Percentiles rank a stretch among this genome's conserved stretches.
phyloP scores from a whole-genome alignment of 2,888 invertebrate genomes.

The Hydrotaea diabolus region DNA sequence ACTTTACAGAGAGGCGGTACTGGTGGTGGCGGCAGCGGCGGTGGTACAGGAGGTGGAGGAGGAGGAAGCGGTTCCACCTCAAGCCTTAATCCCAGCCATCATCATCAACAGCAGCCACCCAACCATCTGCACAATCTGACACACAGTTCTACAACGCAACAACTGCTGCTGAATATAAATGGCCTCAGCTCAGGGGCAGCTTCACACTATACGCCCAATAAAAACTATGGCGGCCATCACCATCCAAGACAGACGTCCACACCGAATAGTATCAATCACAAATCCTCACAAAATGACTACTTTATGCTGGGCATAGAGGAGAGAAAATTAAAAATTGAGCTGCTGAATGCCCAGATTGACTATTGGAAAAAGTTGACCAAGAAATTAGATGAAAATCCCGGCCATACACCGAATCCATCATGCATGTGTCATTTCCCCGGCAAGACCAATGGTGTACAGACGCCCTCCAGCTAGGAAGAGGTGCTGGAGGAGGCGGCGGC shows the following conservation, averaged over 20 bases:
- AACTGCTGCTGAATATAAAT: conserved; percentile 61
- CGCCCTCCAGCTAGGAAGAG: conserved; percentile 78
- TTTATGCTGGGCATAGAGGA: conserved; percentile 79
- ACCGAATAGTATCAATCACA: conserved; percentile 52
- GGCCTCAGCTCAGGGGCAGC: conserved; percentile 30
- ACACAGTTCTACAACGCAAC: conserved; percentile 61
- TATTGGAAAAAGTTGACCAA: conserved; percentile 80
- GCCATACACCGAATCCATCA: conserved; percentile 76
- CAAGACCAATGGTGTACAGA: conserved; percentile 74
- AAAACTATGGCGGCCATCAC: conserved; percentile 21
- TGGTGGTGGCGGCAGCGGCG: conserved; percentile 31
- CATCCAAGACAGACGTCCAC: conserved; percentile 66
- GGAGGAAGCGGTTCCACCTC: conserved; percentile 54
- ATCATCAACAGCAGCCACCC: conserved; percentile 51
- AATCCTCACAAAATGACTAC: conserved; percentile 73
- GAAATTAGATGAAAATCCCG: conserved; percentile 75
- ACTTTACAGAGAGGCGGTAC: conserved; percentile 56
- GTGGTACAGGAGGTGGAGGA: background rate
- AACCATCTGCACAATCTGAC: conserved; percentile 56
- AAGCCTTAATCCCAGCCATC: conserved; percentile 36
- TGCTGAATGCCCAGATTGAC: conserved; percentile 79
- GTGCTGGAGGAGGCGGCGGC: conserved; percentile 37
- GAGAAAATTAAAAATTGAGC: conserved; percentile 78
- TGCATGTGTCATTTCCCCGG: conserved; percentile 78
- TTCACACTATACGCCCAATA: conserved; percentile 56